Evolutionary conservation across 2,888 invertebrate genomes (phyloP).

Genomic region (Hydriomena furcata): DNA sequence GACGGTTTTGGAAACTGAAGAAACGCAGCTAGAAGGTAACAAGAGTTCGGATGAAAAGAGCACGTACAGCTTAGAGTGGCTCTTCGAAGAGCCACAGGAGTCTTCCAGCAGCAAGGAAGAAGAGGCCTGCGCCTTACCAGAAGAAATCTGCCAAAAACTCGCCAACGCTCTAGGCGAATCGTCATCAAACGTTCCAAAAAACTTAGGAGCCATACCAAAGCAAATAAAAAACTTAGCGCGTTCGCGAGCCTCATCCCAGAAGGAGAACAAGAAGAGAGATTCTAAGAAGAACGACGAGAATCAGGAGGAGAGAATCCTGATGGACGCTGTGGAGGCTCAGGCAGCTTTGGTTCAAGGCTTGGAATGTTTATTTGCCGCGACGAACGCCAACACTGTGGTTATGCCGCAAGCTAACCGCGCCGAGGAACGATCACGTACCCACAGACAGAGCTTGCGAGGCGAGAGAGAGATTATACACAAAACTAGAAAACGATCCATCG

Average conservation of each 20-base stretch:
- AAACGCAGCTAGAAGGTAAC: constrained; percentile 57
- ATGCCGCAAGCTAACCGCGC: constrained; percentile 74
- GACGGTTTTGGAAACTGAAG: constrained; percentile 58
- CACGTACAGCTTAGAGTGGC: constrained; percentile 76
- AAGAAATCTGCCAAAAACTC: constrained; percentile 63
- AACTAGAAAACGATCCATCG: constrained; percentile 79
- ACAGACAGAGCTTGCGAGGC: constrained; percentile 69
- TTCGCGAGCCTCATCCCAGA: constrained; percentile 82
- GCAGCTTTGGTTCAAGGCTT: constrained; percentile 82
- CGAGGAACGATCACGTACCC: constrained; percentile 65
- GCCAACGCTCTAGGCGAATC: constrained; percentile 70
- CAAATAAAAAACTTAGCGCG: constrained; percentile 83
- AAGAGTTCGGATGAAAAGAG: constrained; percentile 74
- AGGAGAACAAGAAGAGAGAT: constrained; percentile 81
- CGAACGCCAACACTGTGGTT: constrained; percentile 76
- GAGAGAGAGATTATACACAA: constrained; percentile 73
- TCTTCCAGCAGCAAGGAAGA: constrained; percentile 49
- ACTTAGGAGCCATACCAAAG: constrained; percentile 89
- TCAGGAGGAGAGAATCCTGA: constrained; percentile 68
- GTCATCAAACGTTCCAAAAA: constrained; percentile 82
- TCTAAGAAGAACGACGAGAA: constrained; percentile 73
- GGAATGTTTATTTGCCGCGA: constrained; percentile 78
- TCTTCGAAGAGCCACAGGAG: constrained; percentile 67
- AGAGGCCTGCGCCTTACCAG: constrained; percentile 47
- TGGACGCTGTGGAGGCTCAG: constrained; percentile 80